Conservation (phyloP, 2,888 invertebrate species). For the Chalcosyrphus nemorum region DNA sequence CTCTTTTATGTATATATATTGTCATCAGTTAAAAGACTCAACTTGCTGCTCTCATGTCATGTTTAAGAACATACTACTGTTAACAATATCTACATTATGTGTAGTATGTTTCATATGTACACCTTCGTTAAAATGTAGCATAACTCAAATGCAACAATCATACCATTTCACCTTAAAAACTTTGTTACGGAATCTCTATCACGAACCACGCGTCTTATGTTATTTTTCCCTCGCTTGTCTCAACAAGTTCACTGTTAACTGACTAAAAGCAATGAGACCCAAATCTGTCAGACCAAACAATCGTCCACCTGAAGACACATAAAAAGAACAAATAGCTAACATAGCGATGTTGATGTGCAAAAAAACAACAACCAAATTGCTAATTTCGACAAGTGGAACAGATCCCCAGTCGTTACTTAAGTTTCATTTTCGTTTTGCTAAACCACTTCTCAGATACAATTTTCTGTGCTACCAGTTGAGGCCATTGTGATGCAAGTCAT, state of each 20-base stretch:
- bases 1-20: too few species aligned
- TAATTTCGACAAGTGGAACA: neutral
- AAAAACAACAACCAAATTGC: neutral
- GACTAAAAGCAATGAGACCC: neutral
- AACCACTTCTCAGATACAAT: neutral
- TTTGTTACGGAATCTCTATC: neutral
- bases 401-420: neutral
- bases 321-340: neutral
- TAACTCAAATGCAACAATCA: too few species aligned
- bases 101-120: too few species aligned
- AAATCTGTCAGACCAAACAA: neutral
- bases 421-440: neutral
- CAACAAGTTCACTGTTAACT: constrained; percentile 3
- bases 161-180: too few species aligned
- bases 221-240: neutral
- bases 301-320: neutral
- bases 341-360: neutral
- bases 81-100: too few species aligned
- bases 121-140: too few species aligned
- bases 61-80: too few species aligned
- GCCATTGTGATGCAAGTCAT: neutral
- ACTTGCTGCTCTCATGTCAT: too few species aligned
- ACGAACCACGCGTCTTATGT: too few species aligned
- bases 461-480: neutral
- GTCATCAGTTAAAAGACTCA: too few species aligned